Conservation (phyloP, 2,797 vertebrate genomes). For the Sebastes iracundus region DNA sequence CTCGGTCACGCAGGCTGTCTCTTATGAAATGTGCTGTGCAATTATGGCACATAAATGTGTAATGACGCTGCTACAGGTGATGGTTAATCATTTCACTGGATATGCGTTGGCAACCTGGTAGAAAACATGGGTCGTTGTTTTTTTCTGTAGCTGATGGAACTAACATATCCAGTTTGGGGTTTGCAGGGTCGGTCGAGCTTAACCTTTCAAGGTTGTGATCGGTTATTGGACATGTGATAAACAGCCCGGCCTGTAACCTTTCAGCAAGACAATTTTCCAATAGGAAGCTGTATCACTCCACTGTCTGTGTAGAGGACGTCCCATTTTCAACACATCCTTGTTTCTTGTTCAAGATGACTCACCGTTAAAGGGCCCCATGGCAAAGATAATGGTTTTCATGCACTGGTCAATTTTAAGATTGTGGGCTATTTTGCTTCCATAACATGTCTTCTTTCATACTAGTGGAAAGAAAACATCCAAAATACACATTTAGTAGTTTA, state of each 20-base stretch:
- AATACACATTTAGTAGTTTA: neutral
- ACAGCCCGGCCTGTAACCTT: constrained; percentile 4
- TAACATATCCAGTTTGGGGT: neutral
- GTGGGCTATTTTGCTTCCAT: neutral
- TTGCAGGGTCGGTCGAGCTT: neutral
- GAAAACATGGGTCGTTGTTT: neutral
- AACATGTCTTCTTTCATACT: neutral
- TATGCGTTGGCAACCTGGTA: neutral
- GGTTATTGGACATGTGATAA: constrained; percentile 7
- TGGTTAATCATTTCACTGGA: constrained; percentile 2
- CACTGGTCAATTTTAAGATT: neutral
- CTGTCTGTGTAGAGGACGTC: neutral
- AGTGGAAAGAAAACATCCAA: neutral
- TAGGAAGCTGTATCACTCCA: neutral
- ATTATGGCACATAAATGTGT: neutral
- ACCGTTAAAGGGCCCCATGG: neutral
- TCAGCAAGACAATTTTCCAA: neutral
- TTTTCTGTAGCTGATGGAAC: neutral
- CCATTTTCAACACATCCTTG: neutral
- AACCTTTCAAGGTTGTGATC: constrained; percentile 16
- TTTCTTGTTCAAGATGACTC: constrained; percentile 17
- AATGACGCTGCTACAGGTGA: neutral
- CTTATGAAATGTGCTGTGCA: neutral
- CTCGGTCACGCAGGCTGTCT: neutral
- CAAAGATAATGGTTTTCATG: neutral